Conservation (phyloP, 2,888 invertebrate species). For the Dicycla oo region DNA sequence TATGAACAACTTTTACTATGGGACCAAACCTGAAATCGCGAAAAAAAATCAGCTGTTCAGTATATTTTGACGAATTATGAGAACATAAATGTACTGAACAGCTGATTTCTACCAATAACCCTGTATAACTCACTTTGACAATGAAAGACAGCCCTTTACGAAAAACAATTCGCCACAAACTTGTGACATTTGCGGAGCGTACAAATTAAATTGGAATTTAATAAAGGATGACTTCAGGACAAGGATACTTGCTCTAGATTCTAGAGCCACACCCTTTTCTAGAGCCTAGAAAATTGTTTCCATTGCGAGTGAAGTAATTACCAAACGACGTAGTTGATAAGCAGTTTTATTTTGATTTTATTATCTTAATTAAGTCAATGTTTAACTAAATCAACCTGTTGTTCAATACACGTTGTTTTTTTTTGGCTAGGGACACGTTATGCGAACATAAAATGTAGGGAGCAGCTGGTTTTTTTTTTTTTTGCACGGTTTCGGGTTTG, state of each 20-base stretch:
- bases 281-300: conserved; percentile 31
- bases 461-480: too few species aligned
- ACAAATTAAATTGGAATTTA: conserved; percentile 48
- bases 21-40: too few species aligned
- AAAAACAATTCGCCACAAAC: conserved; percentile 28
- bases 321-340: neutral
- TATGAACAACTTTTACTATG: too few species aligned
- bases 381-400: neutral
- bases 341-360: neutral
- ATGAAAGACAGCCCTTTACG: conserved; percentile 21
- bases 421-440: too few species aligned
- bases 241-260: conserved; percentile 30
- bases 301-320: conserved; percentile 24
- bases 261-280: too few species aligned
- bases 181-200: conserved; percentile 38
- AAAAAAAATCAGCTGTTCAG: too few species aligned
- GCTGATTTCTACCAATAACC: too few species aligned
- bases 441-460: too few species aligned
- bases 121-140: conserved; percentile 6
- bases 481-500: too few species aligned
- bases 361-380: neutral
- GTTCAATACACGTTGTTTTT: too few species aligned
- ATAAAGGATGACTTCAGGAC: conserved; percentile 30
- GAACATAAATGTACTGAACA: too few species aligned
- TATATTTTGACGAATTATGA: too few species aligned